These are phyloP conservation scores for Catocala nupta DNA, from an alignment of 2,888 invertebrate species.

Conservation along the genomic window DNA sequence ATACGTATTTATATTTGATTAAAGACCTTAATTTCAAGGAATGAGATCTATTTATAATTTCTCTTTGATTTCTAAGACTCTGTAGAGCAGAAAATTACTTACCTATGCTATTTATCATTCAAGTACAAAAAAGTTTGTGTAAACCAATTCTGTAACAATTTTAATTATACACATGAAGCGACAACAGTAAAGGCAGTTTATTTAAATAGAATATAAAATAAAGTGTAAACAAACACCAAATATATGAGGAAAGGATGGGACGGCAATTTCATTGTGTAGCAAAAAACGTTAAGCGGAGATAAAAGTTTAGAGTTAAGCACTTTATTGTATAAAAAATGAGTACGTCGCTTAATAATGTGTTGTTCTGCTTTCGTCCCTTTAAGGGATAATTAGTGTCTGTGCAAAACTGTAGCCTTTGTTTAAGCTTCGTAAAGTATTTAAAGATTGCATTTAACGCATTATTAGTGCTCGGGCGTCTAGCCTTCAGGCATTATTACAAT, in stretches of 20 bases:
- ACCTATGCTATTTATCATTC: too few relatives aligned
- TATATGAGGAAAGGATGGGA: background rate
- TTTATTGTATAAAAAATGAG: constrained; percentile 8
- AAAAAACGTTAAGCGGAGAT: background rate
- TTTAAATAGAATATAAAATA: too few relatives aligned
- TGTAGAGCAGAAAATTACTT: too few relatives aligned
- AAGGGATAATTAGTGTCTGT: constrained; percentile 10
- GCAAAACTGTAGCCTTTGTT: constrained; percentile 1
- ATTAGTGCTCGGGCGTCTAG: constrained; percentile 9
- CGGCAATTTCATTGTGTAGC: background rate
- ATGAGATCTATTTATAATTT: too few relatives aligned
- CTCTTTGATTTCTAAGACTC: too few relatives aligned
- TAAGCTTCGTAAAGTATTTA: constrained; percentile 9
- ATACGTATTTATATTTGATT: too few relatives aligned
- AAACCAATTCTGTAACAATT: too few relatives aligned
- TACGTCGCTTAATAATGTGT: constrained; percentile 2
- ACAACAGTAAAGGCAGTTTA: too few relatives aligned
- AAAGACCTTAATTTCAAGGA: too few relatives aligned
- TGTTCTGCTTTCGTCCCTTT: constrained; percentile 3
- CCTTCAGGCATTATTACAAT: constrained; percentile 6
- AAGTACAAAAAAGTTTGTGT: too few relatives aligned
- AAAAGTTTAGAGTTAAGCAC: constrained; percentile 3
- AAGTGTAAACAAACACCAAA: background rate
- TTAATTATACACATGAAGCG: too few relatives aligned
- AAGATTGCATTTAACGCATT: constrained; percentile 16